phyloP scores from a whole-genome alignment of 2,797 vertebrate species.

The Urocyon cinereoargenteus region DNA sequence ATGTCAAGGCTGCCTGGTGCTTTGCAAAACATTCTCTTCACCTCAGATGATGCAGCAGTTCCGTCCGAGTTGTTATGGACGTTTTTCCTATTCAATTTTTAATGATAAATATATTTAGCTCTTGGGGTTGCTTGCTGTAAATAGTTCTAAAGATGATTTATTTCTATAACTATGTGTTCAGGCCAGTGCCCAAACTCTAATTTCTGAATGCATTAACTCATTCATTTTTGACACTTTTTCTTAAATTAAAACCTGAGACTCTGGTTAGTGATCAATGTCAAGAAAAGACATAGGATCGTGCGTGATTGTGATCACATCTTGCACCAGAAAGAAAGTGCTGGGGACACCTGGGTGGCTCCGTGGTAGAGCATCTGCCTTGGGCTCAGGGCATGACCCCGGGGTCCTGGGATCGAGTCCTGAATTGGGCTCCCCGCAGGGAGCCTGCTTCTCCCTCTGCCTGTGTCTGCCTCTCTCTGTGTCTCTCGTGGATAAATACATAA shows the following conservation, averaged over 20 bases:
- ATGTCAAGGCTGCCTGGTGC: neutral
- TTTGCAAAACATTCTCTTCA: neutral
- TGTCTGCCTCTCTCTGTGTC: too few species aligned
- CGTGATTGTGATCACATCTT: neutral
- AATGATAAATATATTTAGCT: neutral
- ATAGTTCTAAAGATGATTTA: neutral
- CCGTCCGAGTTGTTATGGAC: neutral
- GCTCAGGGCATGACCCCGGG: too few species aligned
- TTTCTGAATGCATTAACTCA: neutral
- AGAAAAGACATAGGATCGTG: neutral
- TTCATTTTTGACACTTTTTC: constrained; percentile 3
- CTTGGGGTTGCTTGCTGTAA: neutral
- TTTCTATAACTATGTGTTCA: neutral
- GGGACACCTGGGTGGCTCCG: too few species aligned
- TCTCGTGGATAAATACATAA: too few species aligned
- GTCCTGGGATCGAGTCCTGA: too few species aligned
- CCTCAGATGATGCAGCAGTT: neutral
- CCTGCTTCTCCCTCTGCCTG: too few species aligned
- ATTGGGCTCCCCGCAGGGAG: too few species aligned
- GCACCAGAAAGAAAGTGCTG: neutral
- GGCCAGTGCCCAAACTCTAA: neutral
- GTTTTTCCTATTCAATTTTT: constrained; percentile 17
- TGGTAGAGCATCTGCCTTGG: too few species aligned
- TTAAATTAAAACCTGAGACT: neutral
- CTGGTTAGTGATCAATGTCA: neutral